Evolutionary conservation across 2,797 vertebrate species (phyloP).

Genomic region (Basileuterus tristriatus): DNA sequence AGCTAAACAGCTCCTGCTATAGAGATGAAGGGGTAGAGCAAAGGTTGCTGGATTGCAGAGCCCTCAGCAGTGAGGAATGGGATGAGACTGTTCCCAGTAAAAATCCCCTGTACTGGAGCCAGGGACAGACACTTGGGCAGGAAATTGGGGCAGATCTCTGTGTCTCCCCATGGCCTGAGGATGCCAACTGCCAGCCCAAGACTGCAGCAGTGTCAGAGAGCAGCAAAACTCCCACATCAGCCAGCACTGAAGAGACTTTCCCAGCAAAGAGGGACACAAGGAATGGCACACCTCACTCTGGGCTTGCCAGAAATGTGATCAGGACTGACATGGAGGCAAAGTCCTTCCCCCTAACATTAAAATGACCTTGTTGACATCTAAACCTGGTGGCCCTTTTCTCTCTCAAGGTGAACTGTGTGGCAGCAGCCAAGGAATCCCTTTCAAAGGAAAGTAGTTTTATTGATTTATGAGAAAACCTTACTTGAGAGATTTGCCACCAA

Average conservation of each 20-base stretch:
- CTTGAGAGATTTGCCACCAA: neutral
- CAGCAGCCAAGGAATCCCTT: neutral
- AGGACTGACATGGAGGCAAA: neutral
- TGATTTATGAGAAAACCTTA: neutral
- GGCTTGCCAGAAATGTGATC: neutral
- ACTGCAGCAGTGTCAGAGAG: accelerated
- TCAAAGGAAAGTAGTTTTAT: neutral
- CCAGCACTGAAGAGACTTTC: neutral
- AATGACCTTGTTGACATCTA: neutral
- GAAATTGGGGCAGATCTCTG: neutral
- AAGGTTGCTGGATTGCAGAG: neutral
- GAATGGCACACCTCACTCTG: neutral
- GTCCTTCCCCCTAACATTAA: neutral
- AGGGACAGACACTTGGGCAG: neutral
- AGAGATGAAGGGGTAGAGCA: accelerated
- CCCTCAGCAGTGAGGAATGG: accelerated
- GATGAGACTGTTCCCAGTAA: neutral
- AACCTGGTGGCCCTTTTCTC: neutral
- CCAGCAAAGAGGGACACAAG: neutral
- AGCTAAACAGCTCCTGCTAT: accelerated
- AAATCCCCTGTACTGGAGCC: neutral
- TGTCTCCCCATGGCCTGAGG: neutral
- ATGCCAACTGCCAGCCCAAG: neutral
- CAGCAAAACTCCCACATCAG: neutral
- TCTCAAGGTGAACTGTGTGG: neutral